Evolutionary conservation across 2,797 vertebrate species (phyloP).

Genomic region (Naso thynnoides): DNA sequence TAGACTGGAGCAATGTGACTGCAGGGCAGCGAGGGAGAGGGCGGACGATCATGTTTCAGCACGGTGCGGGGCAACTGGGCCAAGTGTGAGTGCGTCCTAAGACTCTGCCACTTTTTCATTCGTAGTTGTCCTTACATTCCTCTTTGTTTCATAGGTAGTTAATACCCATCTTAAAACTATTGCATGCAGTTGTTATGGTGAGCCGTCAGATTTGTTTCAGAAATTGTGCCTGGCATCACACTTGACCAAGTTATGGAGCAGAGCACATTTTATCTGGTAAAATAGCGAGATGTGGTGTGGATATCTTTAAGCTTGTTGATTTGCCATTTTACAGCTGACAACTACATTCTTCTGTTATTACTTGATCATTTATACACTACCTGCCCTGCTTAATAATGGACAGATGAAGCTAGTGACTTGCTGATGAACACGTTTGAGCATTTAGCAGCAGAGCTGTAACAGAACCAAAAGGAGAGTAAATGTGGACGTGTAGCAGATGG

Average conservation of each 20-base stretch:
- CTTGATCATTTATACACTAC: background rate
- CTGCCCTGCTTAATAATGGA: background rate
- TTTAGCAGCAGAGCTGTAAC: background rate
- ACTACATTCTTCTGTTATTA: no score
- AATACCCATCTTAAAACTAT: background rate
- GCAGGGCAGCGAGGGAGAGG: no score
- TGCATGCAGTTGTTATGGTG: background rate
- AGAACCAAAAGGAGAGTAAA: background rate
- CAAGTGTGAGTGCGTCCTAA: no score
- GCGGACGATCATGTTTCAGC: no score
- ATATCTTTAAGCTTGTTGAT: no score
- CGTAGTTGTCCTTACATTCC: no score
- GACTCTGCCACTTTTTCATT: no score
- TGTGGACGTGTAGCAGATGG: background rate
- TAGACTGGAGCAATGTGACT: no score
- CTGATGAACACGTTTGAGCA: background rate
- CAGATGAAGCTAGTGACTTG: background rate
- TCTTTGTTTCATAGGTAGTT: background rate
- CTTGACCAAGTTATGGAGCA: background rate
- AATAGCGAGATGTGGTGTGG: background rate
- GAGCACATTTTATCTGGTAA: background rate
- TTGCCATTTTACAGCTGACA: background rate
- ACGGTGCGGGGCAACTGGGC: no score
- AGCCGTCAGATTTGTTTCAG: slow-evolving; percentile 11
- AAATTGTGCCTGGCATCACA: background rate